Conservation (phyloP, 2,888 invertebrate genomes). For the Troglohyphantes excavatus region DNA sequence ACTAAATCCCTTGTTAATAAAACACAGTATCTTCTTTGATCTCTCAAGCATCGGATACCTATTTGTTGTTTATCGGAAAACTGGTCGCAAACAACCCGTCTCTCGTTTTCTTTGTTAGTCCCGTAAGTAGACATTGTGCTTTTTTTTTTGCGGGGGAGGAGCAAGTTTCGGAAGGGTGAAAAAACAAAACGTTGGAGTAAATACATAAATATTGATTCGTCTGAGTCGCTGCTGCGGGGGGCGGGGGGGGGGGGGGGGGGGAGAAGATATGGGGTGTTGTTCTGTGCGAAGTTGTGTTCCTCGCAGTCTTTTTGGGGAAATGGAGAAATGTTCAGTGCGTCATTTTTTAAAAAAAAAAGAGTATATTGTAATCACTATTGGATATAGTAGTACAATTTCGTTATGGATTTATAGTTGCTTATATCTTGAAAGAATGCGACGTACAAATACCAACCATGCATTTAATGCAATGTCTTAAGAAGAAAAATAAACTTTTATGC, state of each 20-base stretch:
- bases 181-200: slow-evolving; percentile 12
- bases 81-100: slow-evolving; percentile 43
- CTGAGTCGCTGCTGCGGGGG: too few species aligned
- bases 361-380: too few species aligned
- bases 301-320: too few species aligned
- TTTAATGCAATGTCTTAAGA: too few species aligned
- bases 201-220: slow-evolving; percentile 17
- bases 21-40: slow-evolving; percentile 60
- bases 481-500: too few species aligned
- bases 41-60: slow-evolving; percentile 57
- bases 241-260: too few species aligned
- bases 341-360: too few species aligned
- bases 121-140: slow-evolving; percentile 13
- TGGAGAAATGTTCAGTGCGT: too few species aligned
- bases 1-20: slow-evolving; percentile 64
- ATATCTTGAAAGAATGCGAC: too few species aligned
- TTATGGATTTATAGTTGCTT: too few species aligned
- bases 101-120: slow-evolving; percentile 38
- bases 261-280: neutral
- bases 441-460: too few species aligned
- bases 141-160: neutral
- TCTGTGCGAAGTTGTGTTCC: neutral
- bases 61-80: slow-evolving; percentile 63
- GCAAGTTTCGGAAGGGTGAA: slow-evolving; percentile 3
- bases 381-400: too few species aligned